phyloP scores from a whole-genome alignment of 2,797 vertebrate species.

The Macroramphosus scolopax region DNA sequence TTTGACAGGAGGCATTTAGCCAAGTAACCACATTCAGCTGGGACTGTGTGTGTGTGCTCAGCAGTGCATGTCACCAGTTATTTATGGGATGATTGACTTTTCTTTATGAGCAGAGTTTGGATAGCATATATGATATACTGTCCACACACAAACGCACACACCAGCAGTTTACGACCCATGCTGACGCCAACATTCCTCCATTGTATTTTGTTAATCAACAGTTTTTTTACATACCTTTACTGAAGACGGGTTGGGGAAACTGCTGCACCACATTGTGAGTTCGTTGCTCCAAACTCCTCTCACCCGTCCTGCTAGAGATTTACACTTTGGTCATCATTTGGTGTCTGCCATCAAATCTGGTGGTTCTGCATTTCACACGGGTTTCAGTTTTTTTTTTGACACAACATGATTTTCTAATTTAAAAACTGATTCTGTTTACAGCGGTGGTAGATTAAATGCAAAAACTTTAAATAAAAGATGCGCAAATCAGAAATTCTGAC shows the following conservation, averaged over 20 bases:
- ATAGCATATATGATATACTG: conserved; percentile 53
- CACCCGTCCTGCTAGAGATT: conserved; percentile 25
- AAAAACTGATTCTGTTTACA: conserved; percentile 38
- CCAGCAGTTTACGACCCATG: conserved; percentile 52
- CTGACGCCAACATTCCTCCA: conserved; percentile 65
- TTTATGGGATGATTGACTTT: conserved; percentile 69
- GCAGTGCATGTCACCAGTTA: conserved; percentile 66
- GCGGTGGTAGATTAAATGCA: conserved; percentile 20
- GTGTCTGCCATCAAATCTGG: conserved; percentile 38
- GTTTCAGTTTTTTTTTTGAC: conserved; percentile 17
- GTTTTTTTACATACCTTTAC: conserved; percentile 52
- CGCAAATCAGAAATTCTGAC: conserved; percentile 29
- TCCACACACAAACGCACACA: conserved; percentile 27
- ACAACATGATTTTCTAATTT: conserved; percentile 31
- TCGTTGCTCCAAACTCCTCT: conserved; percentile 53
- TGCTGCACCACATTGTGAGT: conserved; percentile 39
- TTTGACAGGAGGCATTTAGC: conserved; percentile 61
- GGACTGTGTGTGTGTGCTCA: conserved; percentile 58
- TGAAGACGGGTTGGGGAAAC: conserved; percentile 31
- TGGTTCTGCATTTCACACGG: conserved; percentile 33
- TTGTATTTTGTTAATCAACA: conserved; percentile 67
- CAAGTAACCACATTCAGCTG: conserved; percentile 68
- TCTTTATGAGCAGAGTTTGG: conserved; percentile 61
- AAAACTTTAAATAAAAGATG: conserved; percentile 29
- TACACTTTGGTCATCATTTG: conserved; percentile 33